A percentile compares a stretch with the other conserved stretches of the same genome.
phyloP scores from a whole-genome alignment of 2,113 vertebrate species.

The Ctenodactylus gundi region DNA sequence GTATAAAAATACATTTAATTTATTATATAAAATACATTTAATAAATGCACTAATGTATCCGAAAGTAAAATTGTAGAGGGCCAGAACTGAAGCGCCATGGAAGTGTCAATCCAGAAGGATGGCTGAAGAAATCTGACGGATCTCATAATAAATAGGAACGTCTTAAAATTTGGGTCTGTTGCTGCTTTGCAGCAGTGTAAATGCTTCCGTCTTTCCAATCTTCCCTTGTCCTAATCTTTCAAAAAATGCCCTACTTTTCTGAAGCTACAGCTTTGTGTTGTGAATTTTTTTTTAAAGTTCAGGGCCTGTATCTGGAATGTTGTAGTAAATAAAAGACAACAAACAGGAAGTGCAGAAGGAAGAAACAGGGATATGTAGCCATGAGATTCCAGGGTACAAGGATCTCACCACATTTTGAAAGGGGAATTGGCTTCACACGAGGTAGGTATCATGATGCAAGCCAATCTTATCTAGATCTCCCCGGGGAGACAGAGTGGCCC shows the following conservation, averaged over 20 bases:
- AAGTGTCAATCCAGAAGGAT: neutral
- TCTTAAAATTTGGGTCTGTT: neutral
- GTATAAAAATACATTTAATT: neutral
- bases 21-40: neutral
- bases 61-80: neutral
- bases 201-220: neutral
- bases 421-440: neutral
- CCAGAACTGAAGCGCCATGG: neutral
- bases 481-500: neutral
- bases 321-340: neutral
- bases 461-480: slow-evolving; percentile 51
- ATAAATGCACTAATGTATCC: neutral
- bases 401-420: slow-evolving; percentile 22
- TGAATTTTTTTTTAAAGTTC: neutral
- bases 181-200: neutral
- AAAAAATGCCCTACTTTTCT: neutral
- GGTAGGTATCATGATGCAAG: slow-evolving; percentile 32
- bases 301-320: neutral
- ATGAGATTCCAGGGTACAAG: neutral
- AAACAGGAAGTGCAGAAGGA: neutral
- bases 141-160: neutral
- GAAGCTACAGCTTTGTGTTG: neutral
- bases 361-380: neutral
- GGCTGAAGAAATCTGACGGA: neutral
- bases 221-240: neutral